These are phyloP conservation scores for Microplitis deprimator DNA, from an alignment of 2,888 invertebrate genomes.

Conservation along the genomic window DNA sequence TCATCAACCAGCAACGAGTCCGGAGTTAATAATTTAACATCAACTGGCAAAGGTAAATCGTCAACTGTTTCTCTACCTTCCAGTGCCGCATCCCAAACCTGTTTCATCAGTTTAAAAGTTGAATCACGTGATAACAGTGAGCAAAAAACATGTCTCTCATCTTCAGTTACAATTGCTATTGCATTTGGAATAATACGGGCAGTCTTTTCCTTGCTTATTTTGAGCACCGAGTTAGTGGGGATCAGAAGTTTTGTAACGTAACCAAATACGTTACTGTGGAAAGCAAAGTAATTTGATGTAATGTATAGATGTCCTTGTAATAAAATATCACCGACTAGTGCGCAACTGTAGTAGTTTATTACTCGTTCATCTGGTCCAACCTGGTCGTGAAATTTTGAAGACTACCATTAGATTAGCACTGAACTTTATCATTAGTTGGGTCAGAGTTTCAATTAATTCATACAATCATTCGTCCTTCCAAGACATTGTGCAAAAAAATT, in stretches of 20 bases:
- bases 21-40: slow-evolving; percentile 59
- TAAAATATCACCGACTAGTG: slow-evolving; percentile 91
- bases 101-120: slow-evolving; percentile 89
- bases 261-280: slow-evolving; percentile 96
- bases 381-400: slow-evolving; percentile 63
- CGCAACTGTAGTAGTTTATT: slow-evolving; percentile 93
- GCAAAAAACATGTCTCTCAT: slow-evolving; percentile 89
- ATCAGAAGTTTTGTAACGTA: slow-evolving; percentile 94
- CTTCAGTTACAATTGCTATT: slow-evolving; percentile 88
- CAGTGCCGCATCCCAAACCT: slow-evolving; percentile 83
- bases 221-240: slow-evolving; percentile 86
- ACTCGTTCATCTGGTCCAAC: slow-evolving; percentile 88
- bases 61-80: slow-evolving; percentile 65
- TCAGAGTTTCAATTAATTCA: not conserved
- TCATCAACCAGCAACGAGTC: slow-evolving; percentile 64
- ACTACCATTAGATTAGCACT: slow-evolving; percentile 60
- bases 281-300: slow-evolving; percentile 94
- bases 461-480: not conserved
- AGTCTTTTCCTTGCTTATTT: slow-evolving; percentile 93
- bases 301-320: slow-evolving; percentile 95
- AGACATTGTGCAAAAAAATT: not conserved
- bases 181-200: slow-evolving; percentile 96
- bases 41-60: slow-evolving; percentile 64
- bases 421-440: slow-evolving; percentile 47
- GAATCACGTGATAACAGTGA: slow-evolving; percentile 91